Evolutionary conservation across 2,113 vertebrate species (phyloP), one percentile per base, ranked within the genome.

Genomic region (Caranx ignobilis): DNA sequence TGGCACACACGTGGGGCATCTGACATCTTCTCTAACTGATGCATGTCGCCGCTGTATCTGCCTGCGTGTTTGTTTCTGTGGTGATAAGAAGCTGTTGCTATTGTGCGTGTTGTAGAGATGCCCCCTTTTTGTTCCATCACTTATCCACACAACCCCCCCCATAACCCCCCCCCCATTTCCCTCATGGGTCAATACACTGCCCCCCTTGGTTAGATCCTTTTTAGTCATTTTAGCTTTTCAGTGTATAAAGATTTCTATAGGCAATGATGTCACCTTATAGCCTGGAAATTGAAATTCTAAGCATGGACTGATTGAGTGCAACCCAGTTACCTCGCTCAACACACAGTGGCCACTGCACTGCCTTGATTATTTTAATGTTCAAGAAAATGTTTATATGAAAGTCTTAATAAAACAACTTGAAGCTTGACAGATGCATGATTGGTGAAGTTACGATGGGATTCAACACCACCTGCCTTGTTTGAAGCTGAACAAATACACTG

Each of bases 241-340:
- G 16, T 74, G 67, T 78, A 39, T 34, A 71, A 48, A 71, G 4
- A 83, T 82, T 59, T 68, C 43, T 50, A 47, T 10, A 62, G 70
- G 52, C 68, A 37, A 74, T 91, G 82, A 92, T 81, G 86, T 91
- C 89, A 89, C 26, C 43, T 41, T 69, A 59, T 62, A 72, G 70
- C 74, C 56, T 64, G 82, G 75, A 64, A 64, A 90, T 93, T 90
- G 34, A 90, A 83, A 93, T 92, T 93, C 87, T 48, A 34, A 81
- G 55, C 91, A 90, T 72, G 85, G 21, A 19, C 26, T 37, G 12
- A 35, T 35, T 69, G 31, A 81, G 86, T 77, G 6, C 75, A 84
- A 66, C 61, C 32, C 68, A 45, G 32, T 71, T 18, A 54, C 10
- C 26, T 19, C 56, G 68, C 11, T 75, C 41, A 73, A 84, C 60